Evolutionary conservation across 2,888 invertebrate genomes (phyloP).

Genomic region (Epiperipatus broadwayi): DNA sequence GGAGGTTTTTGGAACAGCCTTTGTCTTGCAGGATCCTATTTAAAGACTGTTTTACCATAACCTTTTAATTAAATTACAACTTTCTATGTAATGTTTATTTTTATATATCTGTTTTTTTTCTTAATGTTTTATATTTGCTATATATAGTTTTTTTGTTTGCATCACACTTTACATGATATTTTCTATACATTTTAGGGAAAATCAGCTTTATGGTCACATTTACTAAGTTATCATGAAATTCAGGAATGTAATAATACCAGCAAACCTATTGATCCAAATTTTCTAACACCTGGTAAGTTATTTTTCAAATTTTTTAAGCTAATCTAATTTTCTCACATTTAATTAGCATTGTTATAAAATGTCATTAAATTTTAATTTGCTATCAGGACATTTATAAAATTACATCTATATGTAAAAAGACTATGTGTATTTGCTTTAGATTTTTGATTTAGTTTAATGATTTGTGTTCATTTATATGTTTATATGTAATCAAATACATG

Average conservation of each 20-base stretch:
- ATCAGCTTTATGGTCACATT: constrained; percentile 89
- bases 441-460: too few relatives aligned
- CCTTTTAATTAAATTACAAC: too few relatives aligned
- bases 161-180: constrained; percentile 6
- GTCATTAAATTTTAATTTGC: not conserved
- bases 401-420: too few relatives aligned
- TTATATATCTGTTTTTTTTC: constrained; percentile 7
- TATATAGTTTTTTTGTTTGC: constrained; percentile 3
- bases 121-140: constrained; percentile 13
- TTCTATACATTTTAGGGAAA: constrained; percentile 44
- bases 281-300: constrained; percentile 40
- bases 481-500: too few relatives aligned
- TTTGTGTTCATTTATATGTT: too few relatives aligned
- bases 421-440: too few relatives aligned
- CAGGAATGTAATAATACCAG: constrained; percentile 44
- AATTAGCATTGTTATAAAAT: not conserved
- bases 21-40: too few relatives aligned
- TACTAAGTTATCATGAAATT: constrained; percentile 54
- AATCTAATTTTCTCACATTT: too few relatives aligned
- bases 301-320: constrained; percentile 4
- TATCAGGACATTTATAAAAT: too few relatives aligned
- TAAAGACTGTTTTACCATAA: too few relatives aligned
- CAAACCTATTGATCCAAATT: constrained; percentile 40
- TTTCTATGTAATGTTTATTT: constrained; percentile 3
- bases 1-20: too few relatives aligned